Evolutionary conservation across 2,797 vertebrate species (phyloP), one percentile per base, ranked within the genome.

Genomic region (Trematocara caparti): DNA sequence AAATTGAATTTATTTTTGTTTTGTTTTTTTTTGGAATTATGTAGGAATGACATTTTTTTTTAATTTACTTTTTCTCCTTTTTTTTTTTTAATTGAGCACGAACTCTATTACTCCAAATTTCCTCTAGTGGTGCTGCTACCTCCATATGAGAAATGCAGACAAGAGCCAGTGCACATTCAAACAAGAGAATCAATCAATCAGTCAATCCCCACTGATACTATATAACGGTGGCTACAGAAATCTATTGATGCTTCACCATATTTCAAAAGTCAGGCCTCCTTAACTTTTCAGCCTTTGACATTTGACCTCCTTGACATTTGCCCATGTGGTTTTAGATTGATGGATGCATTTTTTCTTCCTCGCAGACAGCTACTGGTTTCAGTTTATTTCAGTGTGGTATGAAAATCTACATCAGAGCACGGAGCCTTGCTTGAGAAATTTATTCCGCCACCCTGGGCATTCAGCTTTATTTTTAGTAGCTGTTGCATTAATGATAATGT

Each of bases 271-370:
- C 73, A 86, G 40, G 32, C 80, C 81, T 78, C 53, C 27, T 82
- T 87, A 88, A 90, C 90, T 89, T 86, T 79, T 80, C 40, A 81
- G 83, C 89, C 84, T 90, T 78, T 83, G 82, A 89, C 88, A 85
- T 83, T 73, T 91, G 82, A 89, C 85, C 77, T 75, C 71, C 21
- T 21, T 66, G 74, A 82, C 82, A 82, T 77, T 80, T 34, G 66
- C 80, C 87, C 89, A 90, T 81, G 84, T 93, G 91, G 82, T 91
- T 88, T 79, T 5, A 77, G 86, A 89, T 85, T 92, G 89, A 93
- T 92, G 80, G 90, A 91, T 91, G 85, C 30, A 59, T 71, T 85
- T 90, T 76, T 53, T 87, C 85, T 78, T 49, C 80, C 85, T 82
- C 82, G 51, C 59, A 80, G 89, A 90, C 89, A 90, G 89, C 89